These are phyloP conservation scores for Pelvicachromis taeniatus DNA, from an alignment of 2,113 vertebrate genomes.

Conservation along the genomic window DNA sequence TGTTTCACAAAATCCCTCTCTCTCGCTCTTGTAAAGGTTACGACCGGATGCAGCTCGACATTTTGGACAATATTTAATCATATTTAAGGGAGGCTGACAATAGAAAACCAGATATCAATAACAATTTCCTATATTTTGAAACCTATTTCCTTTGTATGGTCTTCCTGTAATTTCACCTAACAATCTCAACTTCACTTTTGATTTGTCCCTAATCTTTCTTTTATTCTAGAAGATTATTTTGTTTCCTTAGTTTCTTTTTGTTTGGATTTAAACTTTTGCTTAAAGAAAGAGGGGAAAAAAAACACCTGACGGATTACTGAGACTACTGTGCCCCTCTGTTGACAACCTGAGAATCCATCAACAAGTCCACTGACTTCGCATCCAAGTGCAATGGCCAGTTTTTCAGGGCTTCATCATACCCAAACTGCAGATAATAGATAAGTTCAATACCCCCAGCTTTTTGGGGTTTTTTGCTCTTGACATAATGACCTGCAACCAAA, in stretches of 20 bases:
- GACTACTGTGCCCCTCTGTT: background rate
- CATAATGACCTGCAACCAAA: background rate
- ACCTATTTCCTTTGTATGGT: too few species aligned
- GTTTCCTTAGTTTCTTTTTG: background rate
- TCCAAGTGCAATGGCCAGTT: background rate
- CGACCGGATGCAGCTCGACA: background rate
- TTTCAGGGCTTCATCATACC: background rate
- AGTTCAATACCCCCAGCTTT: background rate
- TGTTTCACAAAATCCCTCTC: background rate
- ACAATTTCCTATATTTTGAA: background rate
- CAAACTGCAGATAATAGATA: background rate
- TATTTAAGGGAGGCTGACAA: background rate
- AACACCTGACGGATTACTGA: fast-evolving
- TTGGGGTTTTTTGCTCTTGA: background rate
- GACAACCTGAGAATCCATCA: background rate
- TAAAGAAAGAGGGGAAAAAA: background rate
- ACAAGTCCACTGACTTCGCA: fast-evolving
- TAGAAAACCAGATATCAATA: background rate
- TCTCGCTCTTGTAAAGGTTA: background rate
- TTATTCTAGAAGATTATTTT: background rate
- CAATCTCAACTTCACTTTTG: background rate
- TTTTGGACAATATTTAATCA: background rate
- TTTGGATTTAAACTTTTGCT: fast-evolving
- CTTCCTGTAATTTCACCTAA: background rate
- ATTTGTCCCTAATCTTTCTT: background rate